Evolutionary conservation across 2,888 invertebrate genomes (phyloP).

Genomic region (Podabrus alpinus): DNA sequence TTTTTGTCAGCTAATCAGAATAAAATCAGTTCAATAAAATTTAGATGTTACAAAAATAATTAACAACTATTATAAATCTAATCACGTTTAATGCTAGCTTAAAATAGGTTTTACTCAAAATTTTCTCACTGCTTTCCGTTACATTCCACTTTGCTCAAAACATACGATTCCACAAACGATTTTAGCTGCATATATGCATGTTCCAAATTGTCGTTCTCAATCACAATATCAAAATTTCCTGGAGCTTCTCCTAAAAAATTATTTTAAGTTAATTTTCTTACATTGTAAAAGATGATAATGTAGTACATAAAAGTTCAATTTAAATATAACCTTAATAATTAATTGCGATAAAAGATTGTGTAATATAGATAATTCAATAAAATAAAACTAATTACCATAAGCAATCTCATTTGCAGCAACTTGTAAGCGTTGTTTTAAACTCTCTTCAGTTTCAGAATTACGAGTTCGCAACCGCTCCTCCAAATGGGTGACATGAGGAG

Average conservation of each 20-base stretch:
- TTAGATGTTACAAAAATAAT: background rate
- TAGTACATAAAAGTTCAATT: background rate
- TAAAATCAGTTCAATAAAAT: background rate
- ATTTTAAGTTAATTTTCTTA: background rate
- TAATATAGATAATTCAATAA: background rate
- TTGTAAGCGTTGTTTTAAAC: slow-evolving; percentile 75
- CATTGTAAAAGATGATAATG: background rate
- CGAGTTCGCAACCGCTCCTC: slow-evolving; percentile 75
- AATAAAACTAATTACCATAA: slow-evolving; percentile 65
- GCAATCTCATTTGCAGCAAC: slow-evolving; percentile 81
- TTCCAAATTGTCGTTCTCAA: slow-evolving; percentile 82
- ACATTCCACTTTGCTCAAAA: slow-evolving; percentile 52
- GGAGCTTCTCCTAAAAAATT: slow-evolving; percentile 59
- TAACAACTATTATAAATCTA: background rate
- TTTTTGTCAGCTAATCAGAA: background rate
- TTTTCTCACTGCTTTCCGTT: background rate
- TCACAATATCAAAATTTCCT: slow-evolving; percentile 81
- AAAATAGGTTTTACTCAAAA: background rate
- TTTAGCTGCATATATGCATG: slow-evolving; percentile 77
- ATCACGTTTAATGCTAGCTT: background rate
- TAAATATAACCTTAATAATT: background rate
- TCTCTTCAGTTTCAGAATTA: slow-evolving; percentile 90
- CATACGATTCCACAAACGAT: slow-evolving; percentile 66
- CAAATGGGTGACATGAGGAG: slow-evolving; percentile 82
- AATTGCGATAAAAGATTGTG: slow-evolving; percentile 21